A percentile compares a stretch with the other conserved stretches of the same genome.
Conservation (phyloP, 2,888 invertebrate species). For the Epinotia brunnichana region DNA sequence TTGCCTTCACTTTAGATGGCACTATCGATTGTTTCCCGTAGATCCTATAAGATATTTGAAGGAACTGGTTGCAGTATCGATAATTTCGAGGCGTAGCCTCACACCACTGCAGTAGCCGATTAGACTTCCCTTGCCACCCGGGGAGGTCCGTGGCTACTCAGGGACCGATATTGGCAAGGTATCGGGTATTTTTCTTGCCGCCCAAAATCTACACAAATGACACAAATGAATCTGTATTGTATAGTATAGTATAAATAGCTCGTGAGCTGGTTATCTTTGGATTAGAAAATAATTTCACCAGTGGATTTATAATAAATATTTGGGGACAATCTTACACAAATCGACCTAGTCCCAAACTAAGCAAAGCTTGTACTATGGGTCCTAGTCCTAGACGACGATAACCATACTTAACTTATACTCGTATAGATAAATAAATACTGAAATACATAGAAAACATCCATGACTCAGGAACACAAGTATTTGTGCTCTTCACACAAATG, state of each 20-base stretch:
- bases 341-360: too few species aligned
- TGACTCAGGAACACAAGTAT: too few species aligned
- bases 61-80: neutral
- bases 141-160: conserved; percentile 14
- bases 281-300: neutral
- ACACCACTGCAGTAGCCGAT: neutral
- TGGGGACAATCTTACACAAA: too few species aligned
- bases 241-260: neutral
- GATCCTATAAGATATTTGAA: neutral
- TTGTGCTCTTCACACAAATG: too few species aligned
- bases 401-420: too few species aligned
- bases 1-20: conserved; percentile 9
- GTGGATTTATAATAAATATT: too few species aligned
- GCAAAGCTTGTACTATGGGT: too few species aligned
- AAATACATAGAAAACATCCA: too few species aligned
- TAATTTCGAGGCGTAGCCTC: neutral
- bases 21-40: conserved; percentile 8
- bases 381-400: too few species aligned
- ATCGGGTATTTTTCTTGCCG: conserved; percentile 6
- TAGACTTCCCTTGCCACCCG: conserved; percentile 3
- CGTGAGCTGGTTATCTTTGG: neutral
- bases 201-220: neutral
- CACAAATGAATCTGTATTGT: neutral
- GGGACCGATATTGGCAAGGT: conserved; percentile 10
- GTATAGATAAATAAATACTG: too few species aligned